These are phyloP conservation scores for Macrosoma leucophasiata DNA, from an alignment of 2,888 invertebrate species.

Conservation along the genomic window DNA sequence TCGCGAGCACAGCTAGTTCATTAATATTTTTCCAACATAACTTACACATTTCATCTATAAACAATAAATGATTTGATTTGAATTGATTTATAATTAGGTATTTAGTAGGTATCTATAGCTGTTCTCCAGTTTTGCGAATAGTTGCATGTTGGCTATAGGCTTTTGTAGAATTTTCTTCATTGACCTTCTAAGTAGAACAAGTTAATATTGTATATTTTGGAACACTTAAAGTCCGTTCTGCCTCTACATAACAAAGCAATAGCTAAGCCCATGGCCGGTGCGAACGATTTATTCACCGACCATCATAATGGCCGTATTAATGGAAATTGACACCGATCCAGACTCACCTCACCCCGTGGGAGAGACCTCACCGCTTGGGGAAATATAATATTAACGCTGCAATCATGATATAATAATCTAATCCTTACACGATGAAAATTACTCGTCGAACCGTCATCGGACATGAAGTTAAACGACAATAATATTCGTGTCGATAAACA, in stretches of 20 bases:
- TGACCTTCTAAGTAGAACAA: too few relatives aligned
- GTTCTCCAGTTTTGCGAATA: too few relatives aligned
- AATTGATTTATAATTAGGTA: too few relatives aligned
- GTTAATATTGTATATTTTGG: too few relatives aligned
- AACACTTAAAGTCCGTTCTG: too few relatives aligned
- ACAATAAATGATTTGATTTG: too few relatives aligned
- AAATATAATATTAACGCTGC: conserved; percentile 65
- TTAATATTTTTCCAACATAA: too few relatives aligned
- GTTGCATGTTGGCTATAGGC: too few relatives aligned
- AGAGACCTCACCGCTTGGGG: conserved; percentile 45
- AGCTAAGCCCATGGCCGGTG: conserved; percentile 21
- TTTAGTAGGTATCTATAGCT: too few relatives aligned
- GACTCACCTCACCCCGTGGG: conserved; percentile 41
- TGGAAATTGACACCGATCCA: conserved; percentile 65
- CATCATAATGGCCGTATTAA: conserved; percentile 62
- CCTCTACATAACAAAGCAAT: conserved; percentile 5
- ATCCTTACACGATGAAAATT: conserved; percentile 53
- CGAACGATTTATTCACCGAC: conserved; percentile 60
- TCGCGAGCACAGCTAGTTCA: too few relatives aligned
- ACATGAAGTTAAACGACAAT: conserved; percentile 43
- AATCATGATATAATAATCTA: conserved; percentile 62
- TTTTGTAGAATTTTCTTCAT: too few relatives aligned
- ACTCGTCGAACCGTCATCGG: conserved; percentile 41
- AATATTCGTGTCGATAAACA: conserved; percentile 35
- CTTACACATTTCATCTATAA: too few relatives aligned